Evolutionary conservation across 2,888 invertebrate genomes (phyloP).

Genomic region (Diplolepis rosae): DNA sequence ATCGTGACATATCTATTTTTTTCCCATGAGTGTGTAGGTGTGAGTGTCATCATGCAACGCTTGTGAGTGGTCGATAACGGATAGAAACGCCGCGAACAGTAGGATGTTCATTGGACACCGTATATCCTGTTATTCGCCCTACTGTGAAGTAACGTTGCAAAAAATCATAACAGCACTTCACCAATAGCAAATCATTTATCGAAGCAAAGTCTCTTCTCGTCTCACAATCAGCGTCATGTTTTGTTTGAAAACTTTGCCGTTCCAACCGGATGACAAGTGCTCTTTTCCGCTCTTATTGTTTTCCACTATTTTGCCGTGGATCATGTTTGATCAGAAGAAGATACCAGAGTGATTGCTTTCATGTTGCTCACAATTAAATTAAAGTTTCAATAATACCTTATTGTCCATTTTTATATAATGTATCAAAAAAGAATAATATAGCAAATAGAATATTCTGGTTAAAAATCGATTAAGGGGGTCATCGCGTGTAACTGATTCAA

Average conservation of each 20-base stretch:
- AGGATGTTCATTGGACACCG: slow-evolving; percentile 73
- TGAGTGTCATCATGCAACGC: slow-evolving; percentile 51
- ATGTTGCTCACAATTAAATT: no score
- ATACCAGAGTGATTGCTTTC: background rate
- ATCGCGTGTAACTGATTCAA: no score
- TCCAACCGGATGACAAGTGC: slow-evolving; percentile 27
- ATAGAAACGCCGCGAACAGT: slow-evolving; percentile 52
- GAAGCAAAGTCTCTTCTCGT: slow-evolving; percentile 41
- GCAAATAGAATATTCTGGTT: no score
- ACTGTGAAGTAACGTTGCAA: slow-evolving; percentile 58
- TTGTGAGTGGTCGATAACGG: slow-evolving; percentile 69
- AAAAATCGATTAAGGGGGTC: no score
- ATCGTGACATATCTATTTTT: no score
- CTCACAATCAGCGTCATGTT: slow-evolving; percentile 25
- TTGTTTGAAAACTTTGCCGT: slow-evolving; percentile 30
- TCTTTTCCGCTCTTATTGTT: slow-evolving; percentile 29
- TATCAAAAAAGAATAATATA: no score
- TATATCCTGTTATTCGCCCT: slow-evolving; percentile 73
- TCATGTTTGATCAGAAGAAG: background rate
- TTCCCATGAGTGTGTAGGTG: slow-evolving; percentile 21
- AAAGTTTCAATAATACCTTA: no score
- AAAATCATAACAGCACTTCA: slow-evolving; percentile 55
- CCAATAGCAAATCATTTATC: slow-evolving; percentile 40
- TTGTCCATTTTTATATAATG: no score
- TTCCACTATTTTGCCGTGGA: slow-evolving; percentile 9